Percentiles rank a stretch among this genome's conserved stretches.
Conservation (phyloP, 1,140 invertebrate genomes). For the Drosophila ficusphila region DNA sequence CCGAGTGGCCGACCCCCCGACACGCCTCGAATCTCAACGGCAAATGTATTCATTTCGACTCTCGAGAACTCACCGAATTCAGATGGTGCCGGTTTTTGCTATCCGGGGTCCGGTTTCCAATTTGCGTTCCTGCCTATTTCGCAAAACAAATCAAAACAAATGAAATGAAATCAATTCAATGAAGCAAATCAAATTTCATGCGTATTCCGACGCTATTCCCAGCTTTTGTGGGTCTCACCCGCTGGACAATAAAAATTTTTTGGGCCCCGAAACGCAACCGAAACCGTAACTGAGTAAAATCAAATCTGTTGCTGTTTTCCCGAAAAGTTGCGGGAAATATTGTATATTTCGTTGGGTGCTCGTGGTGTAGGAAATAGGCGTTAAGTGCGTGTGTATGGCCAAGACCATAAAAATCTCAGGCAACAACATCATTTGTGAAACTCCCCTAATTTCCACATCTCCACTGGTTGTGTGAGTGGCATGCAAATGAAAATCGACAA, state of each 20-base stretch:
- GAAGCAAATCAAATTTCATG: slow-evolving; percentile 80
- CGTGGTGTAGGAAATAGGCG: slow-evolving; percentile 48
- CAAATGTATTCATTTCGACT: slow-evolving; percentile 77
- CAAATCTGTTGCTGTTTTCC: slow-evolving; percentile 58
- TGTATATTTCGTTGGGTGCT: slow-evolving; percentile 33
- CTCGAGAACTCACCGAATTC: slow-evolving; percentile 33
- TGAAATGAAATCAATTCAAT: slow-evolving; percentile 82
- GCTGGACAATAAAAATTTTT: slow-evolving; percentile 56
- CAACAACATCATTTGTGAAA: slow-evolving; percentile 43
- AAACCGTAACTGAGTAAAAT: slow-evolving; percentile 62
- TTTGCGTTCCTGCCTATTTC: slow-evolving; percentile 74
- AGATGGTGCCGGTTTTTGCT: slow-evolving; percentile 25
- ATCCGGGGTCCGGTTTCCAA: slow-evolving; percentile 56
- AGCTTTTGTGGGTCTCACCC: slow-evolving; percentile 20
- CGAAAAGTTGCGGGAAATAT: slow-evolving; percentile 49
- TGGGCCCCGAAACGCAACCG: slow-evolving; percentile 50
- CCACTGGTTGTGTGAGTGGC: slow-evolving; percentile 31
- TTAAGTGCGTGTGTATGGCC: slow-evolving; percentile 47
- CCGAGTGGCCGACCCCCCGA: background rate
- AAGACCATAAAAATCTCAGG: slow-evolving; percentile 46
- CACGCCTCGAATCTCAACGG: slow-evolving; percentile 51
- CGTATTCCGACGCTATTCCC: slow-evolving; percentile 79
- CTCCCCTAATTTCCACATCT: background rate
- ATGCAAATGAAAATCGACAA: slow-evolving; percentile 58
- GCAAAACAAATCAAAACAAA: slow-evolving; percentile 65